Evolutionary conservation across 2,888 invertebrate genomes (phyloP), one percentile per base, ranked within the genome.

Genomic region (Lobophora halterata): DNA sequence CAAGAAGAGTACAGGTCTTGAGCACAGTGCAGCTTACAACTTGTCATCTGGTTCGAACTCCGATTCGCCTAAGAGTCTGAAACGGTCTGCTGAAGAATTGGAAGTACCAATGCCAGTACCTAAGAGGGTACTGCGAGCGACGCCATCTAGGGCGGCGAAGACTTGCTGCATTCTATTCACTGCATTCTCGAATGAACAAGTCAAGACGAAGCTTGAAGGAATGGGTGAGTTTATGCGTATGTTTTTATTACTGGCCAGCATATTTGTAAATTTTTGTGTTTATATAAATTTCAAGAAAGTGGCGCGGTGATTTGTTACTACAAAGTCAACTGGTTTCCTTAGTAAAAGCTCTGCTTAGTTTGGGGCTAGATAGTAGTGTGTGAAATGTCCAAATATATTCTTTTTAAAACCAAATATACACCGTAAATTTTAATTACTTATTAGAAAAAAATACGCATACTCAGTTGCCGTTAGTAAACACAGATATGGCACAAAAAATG

Each of bases 141-240:
- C 72, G 0, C 63, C 79, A 0, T 61, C 68, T 1, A 61, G 67
- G 24, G 46, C 42, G 3, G 32, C 46, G 16, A 66, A 62, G 12
- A 71, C 62, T 0, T 81, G 79, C 2, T 49, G 63, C 39, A 79
- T 87, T 0, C 48, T 86, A 18, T 79, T 85, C 31, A 85, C 86
- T 0, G 80, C 82, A 0, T 83, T 83, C 35, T 71, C 80, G 1
- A 55, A 53, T 34, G 68, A 74, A 14, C 72, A 75, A 50, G 75
- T 80, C 2, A 75, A 64, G 38, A 34, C 32, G 0, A 74, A 77
- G 23, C 58, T 87, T 45, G 74, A 76, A 48, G 69, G 67, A 34
- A 52, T 85, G 48, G 86, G 86, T 87, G 42, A 72, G 74, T 26
- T 33, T 16, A 11, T 32, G 10, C 2, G 0, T 27, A 17, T 23